Evolutionary conservation across 2,113 vertebrate genomes (phyloP).

Genomic region (human (Homo sapiens)): GRCh38 chr9:34362001-34362500

Average conservation of each 20-base stretch:
- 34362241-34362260: neutral
- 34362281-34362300: neutral
- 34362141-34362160: too few species aligned
- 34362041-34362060: neutral
- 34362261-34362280: neutral
- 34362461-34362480: neutral
- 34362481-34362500: too few species aligned
- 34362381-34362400: neutral
- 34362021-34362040: neutral
- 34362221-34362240: neutral
- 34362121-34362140: neutral
- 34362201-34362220: neutral
- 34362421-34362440: conserved; percentile 1
- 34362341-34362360: neutral
- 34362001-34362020: neutral
- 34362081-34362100: neutral
- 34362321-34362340: neutral
- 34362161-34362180: too few species aligned
- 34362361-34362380: neutral
- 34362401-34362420: neutral
- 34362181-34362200: too few species aligned
- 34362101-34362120: neutral
- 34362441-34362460: neutral
- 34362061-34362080: neutral
- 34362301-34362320: neutral